These are phyloP conservation scores for Brachypteracias leptosomus DNA, from an alignment of 2,113 vertebrate genomes.

Conservation along the genomic window DNA sequence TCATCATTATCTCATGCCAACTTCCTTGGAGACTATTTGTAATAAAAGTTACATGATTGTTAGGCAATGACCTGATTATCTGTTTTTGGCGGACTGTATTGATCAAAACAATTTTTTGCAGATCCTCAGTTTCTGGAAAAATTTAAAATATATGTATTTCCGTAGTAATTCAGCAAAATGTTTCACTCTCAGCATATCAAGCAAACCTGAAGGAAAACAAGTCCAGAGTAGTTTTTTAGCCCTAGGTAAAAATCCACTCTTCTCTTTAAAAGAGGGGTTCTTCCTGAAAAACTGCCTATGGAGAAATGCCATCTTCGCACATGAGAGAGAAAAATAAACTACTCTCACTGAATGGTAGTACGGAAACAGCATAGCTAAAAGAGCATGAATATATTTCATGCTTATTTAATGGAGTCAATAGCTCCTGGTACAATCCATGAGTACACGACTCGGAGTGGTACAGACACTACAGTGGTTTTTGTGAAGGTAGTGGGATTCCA, in stretches of 20 bases:
- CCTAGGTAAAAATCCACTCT: not conserved
- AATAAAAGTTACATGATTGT: not conserved
- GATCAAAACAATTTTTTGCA: not conserved
- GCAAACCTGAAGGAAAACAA: not conserved
- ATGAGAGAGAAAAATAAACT: not conserved
- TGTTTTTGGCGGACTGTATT: not conserved
- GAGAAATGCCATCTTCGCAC: not conserved
- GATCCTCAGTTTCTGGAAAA: not conserved
- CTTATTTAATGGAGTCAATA: not conserved
- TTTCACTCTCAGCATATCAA: not conserved
- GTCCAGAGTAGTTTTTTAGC: not conserved
- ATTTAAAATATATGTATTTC: not conserved
- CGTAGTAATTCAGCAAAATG: not conserved
- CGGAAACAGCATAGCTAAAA: not conserved
- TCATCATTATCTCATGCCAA: not conserved
- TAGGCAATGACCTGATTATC: not conserved
- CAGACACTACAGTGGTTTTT: not conserved
- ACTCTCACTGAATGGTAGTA: not conserved
- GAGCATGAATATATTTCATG: not conserved
- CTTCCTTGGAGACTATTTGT: not conserved
- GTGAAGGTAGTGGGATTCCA: not conserved
- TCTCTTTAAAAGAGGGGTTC: not conserved
- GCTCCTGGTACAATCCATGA: not conserved
- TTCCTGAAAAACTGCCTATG: not conserved
- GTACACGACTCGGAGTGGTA: not conserved